These are phyloP conservation scores for Xenops minutus DNA, from an alignment of 2,797 vertebrate genomes.

Conservation along the genomic window DNA sequence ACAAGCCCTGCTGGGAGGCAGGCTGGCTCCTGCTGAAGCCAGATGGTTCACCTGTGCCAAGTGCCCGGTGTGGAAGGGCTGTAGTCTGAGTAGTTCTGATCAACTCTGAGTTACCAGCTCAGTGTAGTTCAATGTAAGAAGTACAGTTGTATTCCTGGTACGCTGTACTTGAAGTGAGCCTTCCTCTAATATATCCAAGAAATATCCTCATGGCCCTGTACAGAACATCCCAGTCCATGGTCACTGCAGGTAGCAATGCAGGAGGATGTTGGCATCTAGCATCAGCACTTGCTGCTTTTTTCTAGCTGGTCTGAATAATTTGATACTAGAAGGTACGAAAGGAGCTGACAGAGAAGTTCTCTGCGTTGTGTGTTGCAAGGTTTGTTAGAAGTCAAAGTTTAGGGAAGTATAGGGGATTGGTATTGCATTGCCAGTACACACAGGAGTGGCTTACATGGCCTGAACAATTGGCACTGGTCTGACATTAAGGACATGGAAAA, in stretches of 20 bases:
- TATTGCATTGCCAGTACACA: background rate
- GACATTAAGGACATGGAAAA: background rate
- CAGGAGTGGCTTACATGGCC: background rate
- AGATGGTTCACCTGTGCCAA: background rate
- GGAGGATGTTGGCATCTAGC: background rate
- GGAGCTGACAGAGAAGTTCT: slow-evolving; percentile 8
- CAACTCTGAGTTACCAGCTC: background rate
- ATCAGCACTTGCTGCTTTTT: slow-evolving; percentile 26
- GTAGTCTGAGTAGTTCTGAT: background rate
- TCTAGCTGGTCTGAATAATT: slow-evolving; percentile 2
- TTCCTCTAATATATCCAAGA: background rate
- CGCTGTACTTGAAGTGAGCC: background rate
- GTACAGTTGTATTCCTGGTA: background rate
- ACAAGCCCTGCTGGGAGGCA: background rate
- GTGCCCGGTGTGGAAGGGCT: background rate
- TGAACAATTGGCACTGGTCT: background rate
- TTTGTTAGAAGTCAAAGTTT: background rate
- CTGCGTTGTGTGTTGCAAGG: background rate
- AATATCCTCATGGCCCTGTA: background rate
- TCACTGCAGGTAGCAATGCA: background rate
- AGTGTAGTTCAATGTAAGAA: background rate
- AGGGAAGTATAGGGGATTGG: background rate
- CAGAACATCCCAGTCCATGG: background rate
- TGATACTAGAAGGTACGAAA: background rate
- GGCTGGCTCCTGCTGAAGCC: background rate